Percentiles rank a stretch among this genome's conserved stretches.
These are phyloP conservation scores for Semaprochilodus insignis DNA, from an alignment of 2,797 vertebrate genomes.

Conservation along the genomic window DNA sequence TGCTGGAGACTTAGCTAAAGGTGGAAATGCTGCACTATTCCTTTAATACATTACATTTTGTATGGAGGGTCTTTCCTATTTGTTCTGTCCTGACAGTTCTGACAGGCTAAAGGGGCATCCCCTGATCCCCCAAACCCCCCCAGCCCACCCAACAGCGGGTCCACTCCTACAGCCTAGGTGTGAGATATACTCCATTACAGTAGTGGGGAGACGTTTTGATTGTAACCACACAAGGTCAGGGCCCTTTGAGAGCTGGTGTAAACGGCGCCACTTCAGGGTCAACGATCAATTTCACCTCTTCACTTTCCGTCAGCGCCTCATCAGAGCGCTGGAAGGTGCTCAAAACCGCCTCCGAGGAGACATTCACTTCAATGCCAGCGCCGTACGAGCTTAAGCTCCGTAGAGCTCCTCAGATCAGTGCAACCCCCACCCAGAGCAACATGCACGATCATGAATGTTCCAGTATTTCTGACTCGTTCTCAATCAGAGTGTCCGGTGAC, in stretches of 20 bases:
- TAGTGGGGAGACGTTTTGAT: background rate
- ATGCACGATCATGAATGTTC: background rate
- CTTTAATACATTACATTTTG: background rate
- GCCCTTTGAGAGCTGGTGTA: background rate
- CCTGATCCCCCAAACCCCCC: too few relatives aligned
- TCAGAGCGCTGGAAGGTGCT: background rate
- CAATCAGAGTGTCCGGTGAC: too few relatives aligned
- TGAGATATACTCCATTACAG: conserved; percentile 4
- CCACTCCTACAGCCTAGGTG: background rate
- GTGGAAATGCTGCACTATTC: background rate
- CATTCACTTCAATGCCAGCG: background rate
- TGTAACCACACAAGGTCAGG: background rate
- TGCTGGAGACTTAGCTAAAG: too few relatives aligned
- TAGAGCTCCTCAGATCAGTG: conserved; percentile 6
- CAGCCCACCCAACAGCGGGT: background rate
- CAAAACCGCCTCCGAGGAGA: conserved; percentile 1
- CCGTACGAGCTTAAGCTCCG: background rate
- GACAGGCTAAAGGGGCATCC: background rate
- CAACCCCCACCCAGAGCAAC: background rate
- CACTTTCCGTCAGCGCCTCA: conserved; percentile 9
- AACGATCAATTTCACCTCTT: conserved; percentile 10
- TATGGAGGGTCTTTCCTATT: background rate
- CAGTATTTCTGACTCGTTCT: too few relatives aligned
- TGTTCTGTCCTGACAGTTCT: background rate
- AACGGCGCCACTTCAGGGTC: conserved; percentile 10